Evolutionary conservation across 1,140 invertebrate species (phyloP), one percentile per base, ranked within the genome.

Genomic region (Cydia strobilella): DNA sequence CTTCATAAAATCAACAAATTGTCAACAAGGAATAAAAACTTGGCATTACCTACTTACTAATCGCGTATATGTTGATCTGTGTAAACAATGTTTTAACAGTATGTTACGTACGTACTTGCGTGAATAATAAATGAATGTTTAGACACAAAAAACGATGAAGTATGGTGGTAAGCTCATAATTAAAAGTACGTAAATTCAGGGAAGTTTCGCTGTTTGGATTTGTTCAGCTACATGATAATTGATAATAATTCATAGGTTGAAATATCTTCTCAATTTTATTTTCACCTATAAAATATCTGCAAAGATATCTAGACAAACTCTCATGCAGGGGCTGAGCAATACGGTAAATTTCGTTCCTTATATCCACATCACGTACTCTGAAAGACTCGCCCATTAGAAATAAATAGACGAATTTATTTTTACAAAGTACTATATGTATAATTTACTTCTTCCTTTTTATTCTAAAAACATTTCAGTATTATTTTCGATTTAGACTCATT

Each of bases 111-210:
- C 2, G n/a, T 59, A 59, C 7, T n/a, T 59, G 20, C 20, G 54
- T 59, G 54, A 59, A 59, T 59, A 59, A n/a, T 59, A 59, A 51
- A 18, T 51, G 48, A 51, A 23, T 59, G 54, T 59, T 23, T 59
- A 59, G n/a, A 59, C n/a, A 59, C 7, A 59, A 59, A 59, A 59
- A 59, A 20, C 54, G 23, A 59, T 59, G 23, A 59, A 59, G 54
- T 59, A 59, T 59, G 54, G 20, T 23, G 9, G 18, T 10, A 23
- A 59, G 18, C 10, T 59, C 20, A n/a, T 23, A 59, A 59, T 59
- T 59, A 59, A 59, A 23, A 59, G 54, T 59, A 59, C 18, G 18
- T 23, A 23, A 7, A 59, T 20, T 59, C 54, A 59, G 10, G 54
- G 54, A 59, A 59, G 20, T 59, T 59, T 59, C 10, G 3, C 10